Conservation (phyloP, 2,888 invertebrate species). For the Campopleginae sp. region DNA sequence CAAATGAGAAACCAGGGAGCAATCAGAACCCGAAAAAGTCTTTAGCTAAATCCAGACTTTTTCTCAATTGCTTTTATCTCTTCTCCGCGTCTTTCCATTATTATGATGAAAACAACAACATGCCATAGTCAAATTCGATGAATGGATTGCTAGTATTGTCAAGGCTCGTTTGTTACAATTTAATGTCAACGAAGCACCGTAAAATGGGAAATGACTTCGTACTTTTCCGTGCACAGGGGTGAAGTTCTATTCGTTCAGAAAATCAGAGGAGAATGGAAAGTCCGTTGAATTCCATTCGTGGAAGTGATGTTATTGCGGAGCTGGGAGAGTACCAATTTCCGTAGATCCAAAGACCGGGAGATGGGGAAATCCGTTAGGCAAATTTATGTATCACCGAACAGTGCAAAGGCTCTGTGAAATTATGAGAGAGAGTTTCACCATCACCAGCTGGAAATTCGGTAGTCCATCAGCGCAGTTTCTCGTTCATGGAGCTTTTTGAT, state of each 20-base stretch:
- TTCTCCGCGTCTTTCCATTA: neutral
- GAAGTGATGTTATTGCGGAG: slow-evolving; percentile 8
- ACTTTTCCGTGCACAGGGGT: slow-evolving; percentile 7
- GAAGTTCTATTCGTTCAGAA: slow-evolving; percentile 60
- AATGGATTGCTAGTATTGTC: neutral
- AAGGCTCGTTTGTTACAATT: neutral
- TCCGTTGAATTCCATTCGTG: neutral
- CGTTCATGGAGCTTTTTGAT: slow-evolving; percentile 19
- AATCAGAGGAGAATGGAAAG: slow-evolving; percentile 23
- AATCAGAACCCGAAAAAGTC: neutral
- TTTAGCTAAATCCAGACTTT: neutral
- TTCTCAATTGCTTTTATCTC: neutral
- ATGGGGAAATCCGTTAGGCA: slow-evolving; percentile 51
- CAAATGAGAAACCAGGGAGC: neutral
- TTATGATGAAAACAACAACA: neutral
- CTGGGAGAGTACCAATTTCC: slow-evolving; percentile 64
- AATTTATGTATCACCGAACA: slow-evolving; percentile 66
- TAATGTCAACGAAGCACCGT: neutral
- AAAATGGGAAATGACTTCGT: neutral
- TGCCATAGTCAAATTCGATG: neutral
- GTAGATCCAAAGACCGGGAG: slow-evolving; percentile 36
- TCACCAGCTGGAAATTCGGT: slow-evolving; percentile 37
- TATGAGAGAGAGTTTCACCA: slow-evolving; percentile 41
- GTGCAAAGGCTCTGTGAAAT: slow-evolving; percentile 32
- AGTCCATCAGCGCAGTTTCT: slow-evolving; percentile 39